A percentile compares a stretch with the other conserved stretches of the same genome.
Conservation (phyloP, 2,888 invertebrate genomes). For the Hydriomena furcata region DNA sequence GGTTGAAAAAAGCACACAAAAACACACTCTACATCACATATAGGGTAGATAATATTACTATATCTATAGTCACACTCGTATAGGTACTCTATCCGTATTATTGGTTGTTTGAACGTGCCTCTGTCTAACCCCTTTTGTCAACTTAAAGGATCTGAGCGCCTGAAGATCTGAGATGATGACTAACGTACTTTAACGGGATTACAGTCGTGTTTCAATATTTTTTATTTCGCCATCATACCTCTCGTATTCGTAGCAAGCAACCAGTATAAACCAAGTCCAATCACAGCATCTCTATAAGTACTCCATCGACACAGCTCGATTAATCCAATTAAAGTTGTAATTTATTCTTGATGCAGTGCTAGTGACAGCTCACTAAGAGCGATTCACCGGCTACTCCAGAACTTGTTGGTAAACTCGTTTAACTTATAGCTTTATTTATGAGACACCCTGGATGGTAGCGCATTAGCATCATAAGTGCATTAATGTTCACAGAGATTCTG, state of each 20-base stretch:
- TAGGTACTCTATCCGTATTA: no score
- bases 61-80: no score
- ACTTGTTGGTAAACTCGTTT: conserved; percentile 35
- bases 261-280: neutral
- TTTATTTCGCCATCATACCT: no score
- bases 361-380: conserved; percentile 36
- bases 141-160: no score
- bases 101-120: no score
- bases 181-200: no score
- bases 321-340: conserved; percentile 41
- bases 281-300: conserved; percentile 18
- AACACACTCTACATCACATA: neutral
- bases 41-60: no score
- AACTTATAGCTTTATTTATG: conserved; percentile 32
- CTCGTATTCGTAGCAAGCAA: no score
- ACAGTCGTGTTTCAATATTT: no score
- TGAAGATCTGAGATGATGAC: no score
- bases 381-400: conserved; percentile 25
- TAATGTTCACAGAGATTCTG: conserved; percentile 10
- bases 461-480: conserved; percentile 12
- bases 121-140: no score
- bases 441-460: conserved; percentile 1
- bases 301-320: conserved; percentile 18
- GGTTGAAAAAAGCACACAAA: no score
- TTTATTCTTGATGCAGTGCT: conserved; percentile 41